A percentile compares a stretch with the other conserved stretches of the same genome.
phyloP scores from a whole-genome alignment of 1,140 invertebrate species.

The Drosophila arawakana region DNA sequence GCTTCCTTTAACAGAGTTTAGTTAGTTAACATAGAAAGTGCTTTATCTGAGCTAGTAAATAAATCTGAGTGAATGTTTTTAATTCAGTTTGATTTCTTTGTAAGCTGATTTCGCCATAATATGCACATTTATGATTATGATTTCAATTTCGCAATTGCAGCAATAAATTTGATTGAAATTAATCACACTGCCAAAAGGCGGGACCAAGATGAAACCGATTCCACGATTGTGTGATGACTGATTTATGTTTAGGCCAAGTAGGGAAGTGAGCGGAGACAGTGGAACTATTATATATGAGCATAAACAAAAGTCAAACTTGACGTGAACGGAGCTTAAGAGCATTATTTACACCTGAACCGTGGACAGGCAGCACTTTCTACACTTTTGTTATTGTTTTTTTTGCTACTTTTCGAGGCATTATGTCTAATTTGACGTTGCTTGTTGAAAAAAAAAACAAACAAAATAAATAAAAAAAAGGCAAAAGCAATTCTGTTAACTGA shows the following conservation, averaged over 20 bases:
- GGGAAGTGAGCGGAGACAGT: background rate
- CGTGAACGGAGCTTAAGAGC: constrained; percentile 30
- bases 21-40: constrained; percentile 3
- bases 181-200: constrained; percentile 21
- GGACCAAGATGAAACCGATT: constrained; percentile 18
- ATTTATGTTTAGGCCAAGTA: constrained; percentile 41
- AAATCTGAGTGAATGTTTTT: constrained; percentile 1
- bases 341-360: constrained; percentile 47
- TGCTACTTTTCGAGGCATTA: constrained; percentile 21
- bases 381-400: constrained; percentile 6
- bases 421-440: constrained; percentile 43
- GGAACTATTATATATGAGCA: background rate
- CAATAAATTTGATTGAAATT: constrained; percentile 10
- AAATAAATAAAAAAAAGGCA: constrained; percentile 34
- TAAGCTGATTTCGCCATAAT: constrained; percentile 9
- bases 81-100: background rate
- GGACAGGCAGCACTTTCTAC: constrained; percentile 40
- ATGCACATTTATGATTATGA: constrained; percentile 8
- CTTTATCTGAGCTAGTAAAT: constrained; percentile 1
- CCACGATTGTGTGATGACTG: constrained; percentile 22
- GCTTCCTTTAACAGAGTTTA: background rate
- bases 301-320: constrained; percentile 38
- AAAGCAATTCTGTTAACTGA: constrained; percentile 74
- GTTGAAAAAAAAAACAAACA: constrained; percentile 57
- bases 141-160: constrained; percentile 22